Base-by-base conservation (phyloP, 2,888 invertebrate genomes). In the Pandemis cinnamomeana region DNA sequence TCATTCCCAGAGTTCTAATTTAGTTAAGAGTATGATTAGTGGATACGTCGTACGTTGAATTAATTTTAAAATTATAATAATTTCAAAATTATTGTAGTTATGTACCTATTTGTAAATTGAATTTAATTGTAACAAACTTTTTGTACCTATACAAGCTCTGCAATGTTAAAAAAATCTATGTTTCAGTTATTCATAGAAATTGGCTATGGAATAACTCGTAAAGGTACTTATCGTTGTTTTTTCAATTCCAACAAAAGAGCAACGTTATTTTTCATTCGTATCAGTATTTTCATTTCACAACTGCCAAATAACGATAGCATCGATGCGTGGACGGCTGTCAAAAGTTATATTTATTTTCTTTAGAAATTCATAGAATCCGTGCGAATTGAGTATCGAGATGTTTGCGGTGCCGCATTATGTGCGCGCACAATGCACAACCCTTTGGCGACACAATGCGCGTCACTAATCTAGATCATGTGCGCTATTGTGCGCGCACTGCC, bases 281-380 rank as follows among this genome's bases (percentile, higher is more conserved):
- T 86, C 84, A 83, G 81, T 85, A 84, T 88, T 89, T 85, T 86
- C 82, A 86, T 88, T 88, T 86, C 81, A 86, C 84, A 86, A 87
- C 86, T 88, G 88, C 89, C 89, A 91, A 93, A 92, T 87, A 92
- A 87, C 86, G 91, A 91, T 92, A 88, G 84, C 83, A 92, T 91
- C 91, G 87, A 89, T 85, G 86, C 87, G 83, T 84, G 84, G 86
- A 87, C 86, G 89, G 89, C 91, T 93, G 93, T 93, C 94, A 93
- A 87, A 93, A 93, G 92, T 92, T 92, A 92, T 93, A 93, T 94
- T 93, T 93, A 93, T 94, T 92, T 93, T 93, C 93, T 92, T 93
- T 93, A 89, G 83, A 92, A 93, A 92, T 93, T 91, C 91, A 93
- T 90, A 91, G 93, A 93, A 93, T 88, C 86, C 80, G 83, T 89